Base-by-base conservation (phyloP, 2,113 vertebrate species). In the Cryptotis parvus region DNA sequence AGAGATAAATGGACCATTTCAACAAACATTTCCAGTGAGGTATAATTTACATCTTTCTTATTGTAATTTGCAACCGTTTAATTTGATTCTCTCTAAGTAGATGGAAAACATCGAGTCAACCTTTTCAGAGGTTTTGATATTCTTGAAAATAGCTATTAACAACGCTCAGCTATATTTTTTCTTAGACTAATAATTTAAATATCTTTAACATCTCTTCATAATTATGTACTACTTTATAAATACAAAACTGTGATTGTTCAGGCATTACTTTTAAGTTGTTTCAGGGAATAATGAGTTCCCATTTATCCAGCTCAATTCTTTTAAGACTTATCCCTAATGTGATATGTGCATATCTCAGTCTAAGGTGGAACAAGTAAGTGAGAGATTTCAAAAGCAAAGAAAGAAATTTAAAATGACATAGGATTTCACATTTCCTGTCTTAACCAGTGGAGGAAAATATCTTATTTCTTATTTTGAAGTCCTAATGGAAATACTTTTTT, bases 111-210 rank as follows among this genome's bases (percentile, higher is more conserved):
- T 55, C 43, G 90, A 41, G 49, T 70, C 31, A 87, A 58, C 9
- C 33, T 87, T 84, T 61, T 43, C 9, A 69, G 10, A 75, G 4
- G 6, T 78, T 90, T 89, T 78, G 73, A 33, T 68, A 78, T 63
- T 55, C 63, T 96, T 84, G 49, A 91, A 79, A 93, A 69, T 10
- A 45, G 33, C 82, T 77, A 94, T 73, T 76, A 84, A 84, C 33
- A 84, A 7, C n/a, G 0, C 20, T 91, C 35, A 84, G 55, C 37
- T 87, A 39, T 49, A 35, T 5, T 76, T 83, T 52, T 72, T 76
- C 84, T 92, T 70, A 88, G 35, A 58, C 14, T 41, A 89, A 8
- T 61, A 83, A 22, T 39, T 12, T 76, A 82, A 81, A 8, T 77
- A 70, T 58, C 31, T 84, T 68, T 65, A 79, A 39, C 18, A 68